phyloP scores from a whole-genome alignment of 2,888 invertebrate genomes.

The Girardia tigrina region DNA sequence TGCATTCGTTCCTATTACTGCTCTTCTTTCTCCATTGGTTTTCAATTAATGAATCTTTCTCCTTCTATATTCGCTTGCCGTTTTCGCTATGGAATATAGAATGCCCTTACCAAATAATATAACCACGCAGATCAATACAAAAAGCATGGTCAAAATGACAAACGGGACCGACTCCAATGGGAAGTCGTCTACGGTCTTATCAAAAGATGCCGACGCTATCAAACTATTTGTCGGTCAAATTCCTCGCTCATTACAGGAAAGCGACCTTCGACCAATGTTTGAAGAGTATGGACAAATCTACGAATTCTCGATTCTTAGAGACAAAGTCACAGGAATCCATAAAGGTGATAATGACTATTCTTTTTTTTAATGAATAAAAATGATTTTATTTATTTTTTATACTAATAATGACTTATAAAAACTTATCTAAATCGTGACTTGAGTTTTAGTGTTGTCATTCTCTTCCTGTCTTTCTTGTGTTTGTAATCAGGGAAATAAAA shows the following conservation, averaged over 20 bases:
- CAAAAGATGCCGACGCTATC: constrained; percentile 45
- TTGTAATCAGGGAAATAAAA: not conserved
- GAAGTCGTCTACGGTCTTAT: not conserved
- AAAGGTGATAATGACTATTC: constrained; percentile 59
- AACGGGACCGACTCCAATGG: not conserved
- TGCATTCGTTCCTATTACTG: not conserved
- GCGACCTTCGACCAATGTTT: constrained; percentile 72
- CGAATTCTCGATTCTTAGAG: constrained; percentile 81
- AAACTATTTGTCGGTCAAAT: constrained; percentile 85
- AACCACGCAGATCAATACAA: not conserved
- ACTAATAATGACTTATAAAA: no score
- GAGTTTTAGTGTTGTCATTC: not conserved
- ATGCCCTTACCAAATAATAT: not conserved
- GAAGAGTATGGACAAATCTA: constrained; percentile 82
- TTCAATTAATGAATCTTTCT: not conserved
- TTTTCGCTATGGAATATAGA: constrained; percentile 12
- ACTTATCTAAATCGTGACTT: not conserved
- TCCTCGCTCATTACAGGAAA: constrained; percentile 72
- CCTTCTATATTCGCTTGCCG: not conserved
- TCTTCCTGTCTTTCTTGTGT: not conserved
- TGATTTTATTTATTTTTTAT: no score
- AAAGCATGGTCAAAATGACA: not conserved
- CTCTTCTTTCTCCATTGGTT: not conserved
- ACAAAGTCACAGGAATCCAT: constrained; percentile 84
- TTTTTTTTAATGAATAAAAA: no score